Evolutionary conservation across 2,888 invertebrate genomes (phyloP), one percentile per base, ranked within the genome.

Genomic region (Ptycholaimellus sp.): DNA sequence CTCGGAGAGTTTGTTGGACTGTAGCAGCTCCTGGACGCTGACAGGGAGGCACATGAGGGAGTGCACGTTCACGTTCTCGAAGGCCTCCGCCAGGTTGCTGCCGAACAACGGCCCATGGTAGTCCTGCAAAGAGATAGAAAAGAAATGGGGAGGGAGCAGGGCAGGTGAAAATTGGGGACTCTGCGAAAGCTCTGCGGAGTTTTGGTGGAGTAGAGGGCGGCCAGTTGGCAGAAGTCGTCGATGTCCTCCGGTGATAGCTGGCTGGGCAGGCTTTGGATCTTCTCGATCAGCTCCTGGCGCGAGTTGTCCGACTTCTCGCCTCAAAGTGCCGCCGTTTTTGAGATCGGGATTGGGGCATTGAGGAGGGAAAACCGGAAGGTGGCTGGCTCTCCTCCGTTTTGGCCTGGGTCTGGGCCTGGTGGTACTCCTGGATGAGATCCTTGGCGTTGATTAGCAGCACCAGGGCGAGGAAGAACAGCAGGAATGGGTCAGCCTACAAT

Each of bases 401-500:
- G n/a, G n/a, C n/a, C n/a, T n/a, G n/a, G n/a, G n/a, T n/a, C n/a
- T n/a, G n/a, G n/a, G n/a, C n/a, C n/a, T n/a, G n/a, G n/a, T n/a
- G n/a, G n/a, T n/a, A n/a, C 16, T 29, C 30, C 25, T 48, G 35
- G 25, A 52, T 40, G 17, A 45, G 39, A 5, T 53, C 51, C 69
- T 70, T 73, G 7, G 82, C 80, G 68, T 93, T 93, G 37, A 93
- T 73, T 18, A 93, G 70, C 68, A 96, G 82, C 37, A 90, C 87
- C 30, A 96, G 68, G 11, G 81, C 77, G 41, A 96, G 68, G 56
- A 87, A 93, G 62, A 93, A 82, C 53, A 87, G 72, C 46, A 87
- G 75, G 65, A 93, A 96, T 9, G 85, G 83, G 66, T 96, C 90
- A 17, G 78, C 74, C n/a, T n/a, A n/a, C n/a, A n/a, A n/a, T n/a